Percentiles rank a stretch among this genome's conserved stretches.
Conservation (phyloP, 2,113 vertebrate genomes). For the Pachyramphus minor region DNA sequence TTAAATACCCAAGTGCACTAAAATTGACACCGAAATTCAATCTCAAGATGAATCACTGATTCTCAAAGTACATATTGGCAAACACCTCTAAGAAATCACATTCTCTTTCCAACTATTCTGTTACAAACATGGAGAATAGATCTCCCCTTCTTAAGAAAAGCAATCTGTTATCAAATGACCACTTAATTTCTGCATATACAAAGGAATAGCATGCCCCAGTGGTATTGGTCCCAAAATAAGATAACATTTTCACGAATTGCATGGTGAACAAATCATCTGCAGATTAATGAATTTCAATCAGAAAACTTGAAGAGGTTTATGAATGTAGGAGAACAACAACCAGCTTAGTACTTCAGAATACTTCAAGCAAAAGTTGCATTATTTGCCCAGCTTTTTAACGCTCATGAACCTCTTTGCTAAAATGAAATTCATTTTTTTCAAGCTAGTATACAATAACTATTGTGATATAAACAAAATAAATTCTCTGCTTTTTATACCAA, state of each 20-base stretch:
- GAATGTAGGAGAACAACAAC: background rate
- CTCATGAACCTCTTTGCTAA: background rate
- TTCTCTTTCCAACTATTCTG: background rate
- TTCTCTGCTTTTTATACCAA: background rate
- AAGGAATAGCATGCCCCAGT: background rate
- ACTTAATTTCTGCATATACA: background rate
- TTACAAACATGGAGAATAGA: background rate
- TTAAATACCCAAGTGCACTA: background rate
- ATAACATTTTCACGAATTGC: background rate
- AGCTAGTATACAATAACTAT: constrained; percentile 13
- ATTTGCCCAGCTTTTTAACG: background rate
- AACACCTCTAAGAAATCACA: background rate
- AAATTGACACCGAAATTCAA: background rate
- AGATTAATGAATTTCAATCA: background rate
- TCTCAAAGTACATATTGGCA: background rate
- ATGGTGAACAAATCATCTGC: background rate
- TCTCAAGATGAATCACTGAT: background rate
- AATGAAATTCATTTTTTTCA: background rate
- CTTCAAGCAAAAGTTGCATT: background rate
- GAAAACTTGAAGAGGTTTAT: background rate
- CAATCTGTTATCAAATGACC: background rate
- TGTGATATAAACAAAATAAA: background rate
- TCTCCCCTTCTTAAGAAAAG: background rate
- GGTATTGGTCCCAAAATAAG: background rate
- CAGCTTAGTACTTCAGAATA: background rate